Evolutionary conservation across 1,140 invertebrate genomes (phyloP).

Genomic region (Sesamia nonagrioides): DNA sequence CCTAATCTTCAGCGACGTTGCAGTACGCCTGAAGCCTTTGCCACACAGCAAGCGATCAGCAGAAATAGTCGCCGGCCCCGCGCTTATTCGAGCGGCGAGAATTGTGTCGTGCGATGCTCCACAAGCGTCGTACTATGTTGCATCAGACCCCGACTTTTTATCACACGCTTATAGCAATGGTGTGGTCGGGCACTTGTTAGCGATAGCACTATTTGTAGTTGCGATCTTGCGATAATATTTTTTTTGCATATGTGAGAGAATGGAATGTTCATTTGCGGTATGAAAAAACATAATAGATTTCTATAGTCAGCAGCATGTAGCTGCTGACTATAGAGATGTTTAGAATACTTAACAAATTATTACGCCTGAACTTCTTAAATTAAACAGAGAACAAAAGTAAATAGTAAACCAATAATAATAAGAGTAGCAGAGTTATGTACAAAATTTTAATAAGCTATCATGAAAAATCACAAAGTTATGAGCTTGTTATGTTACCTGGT

Average conservation of each 20-base stretch:
- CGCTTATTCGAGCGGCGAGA: conserved; percentile 70
- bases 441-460: no score
- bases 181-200: conserved; percentile 63
- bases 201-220: conserved; percentile 64
- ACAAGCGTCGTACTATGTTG: conserved; percentile 75
- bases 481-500: no score
- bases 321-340: no score
- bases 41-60: conserved; percentile 88
- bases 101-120: conserved; percentile 83
- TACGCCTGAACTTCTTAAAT: no score
- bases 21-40: conserved; percentile 93
- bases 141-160: conserved; percentile 78
- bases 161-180: conserved; percentile 65
- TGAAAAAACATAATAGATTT: no score
- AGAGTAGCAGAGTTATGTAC: no score
- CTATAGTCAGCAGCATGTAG: no score
- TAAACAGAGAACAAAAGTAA: no score
- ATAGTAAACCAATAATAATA: no score
- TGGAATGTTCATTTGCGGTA: no score
- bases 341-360: no score
- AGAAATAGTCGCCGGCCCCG: conserved; percentile 72
- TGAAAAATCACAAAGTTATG: no score
- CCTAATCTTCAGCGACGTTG: conserved; percentile 97
- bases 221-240: conserved; percentile 63
- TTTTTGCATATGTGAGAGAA: background rate